Evolutionary conservation across 2,888 invertebrate species (phyloP).

Genomic region (Atrina japonica): DNA sequence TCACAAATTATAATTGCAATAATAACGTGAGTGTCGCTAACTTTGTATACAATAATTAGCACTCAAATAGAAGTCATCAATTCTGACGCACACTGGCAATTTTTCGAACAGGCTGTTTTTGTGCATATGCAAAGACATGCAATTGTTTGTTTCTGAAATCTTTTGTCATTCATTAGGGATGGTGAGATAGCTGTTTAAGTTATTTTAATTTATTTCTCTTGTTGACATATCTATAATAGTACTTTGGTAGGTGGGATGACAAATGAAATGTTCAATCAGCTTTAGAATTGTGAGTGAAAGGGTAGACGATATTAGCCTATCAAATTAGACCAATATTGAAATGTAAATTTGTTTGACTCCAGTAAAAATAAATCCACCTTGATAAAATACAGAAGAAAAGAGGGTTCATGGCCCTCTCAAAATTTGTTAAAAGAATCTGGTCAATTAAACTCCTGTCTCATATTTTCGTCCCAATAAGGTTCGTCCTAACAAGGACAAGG

Average conservation of each 20-base stretch:
- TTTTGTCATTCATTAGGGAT: too few species aligned
- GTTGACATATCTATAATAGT: too few species aligned
- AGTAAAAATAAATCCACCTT: conserved; percentile 22
- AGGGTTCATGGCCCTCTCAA: conserved; percentile 16
- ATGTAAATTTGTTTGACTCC: conserved; percentile 26
- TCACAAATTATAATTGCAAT: conserved; percentile 1
- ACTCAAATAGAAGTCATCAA: conserved; percentile 14
- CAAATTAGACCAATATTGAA: conserved; percentile 25
- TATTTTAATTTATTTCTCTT: too few species aligned
- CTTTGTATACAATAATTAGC: conserved; percentile 27
- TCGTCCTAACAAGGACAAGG: conserved; percentile 10
- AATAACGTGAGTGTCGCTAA: conserved; percentile 24
- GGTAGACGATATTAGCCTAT: conserved; percentile 9
- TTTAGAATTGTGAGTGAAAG: too few species aligned
- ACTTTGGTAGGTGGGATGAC: too few species aligned
- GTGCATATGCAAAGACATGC: too few species aligned
- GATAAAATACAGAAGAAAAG: conserved; percentile 21
- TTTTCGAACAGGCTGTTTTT: conserved; percentile 6
- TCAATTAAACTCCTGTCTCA: conserved; percentile 37
- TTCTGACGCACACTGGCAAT: background rate
- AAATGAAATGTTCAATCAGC: too few species aligned
- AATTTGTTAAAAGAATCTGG: conserved; percentile 14
- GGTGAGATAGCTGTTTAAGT: too few species aligned
- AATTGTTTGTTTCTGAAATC: too few species aligned
- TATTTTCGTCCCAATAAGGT: background rate